phyloP scores from a whole-genome alignment of 2,797 vertebrate genomes.

The Gymnothorax javanicus region DNA sequence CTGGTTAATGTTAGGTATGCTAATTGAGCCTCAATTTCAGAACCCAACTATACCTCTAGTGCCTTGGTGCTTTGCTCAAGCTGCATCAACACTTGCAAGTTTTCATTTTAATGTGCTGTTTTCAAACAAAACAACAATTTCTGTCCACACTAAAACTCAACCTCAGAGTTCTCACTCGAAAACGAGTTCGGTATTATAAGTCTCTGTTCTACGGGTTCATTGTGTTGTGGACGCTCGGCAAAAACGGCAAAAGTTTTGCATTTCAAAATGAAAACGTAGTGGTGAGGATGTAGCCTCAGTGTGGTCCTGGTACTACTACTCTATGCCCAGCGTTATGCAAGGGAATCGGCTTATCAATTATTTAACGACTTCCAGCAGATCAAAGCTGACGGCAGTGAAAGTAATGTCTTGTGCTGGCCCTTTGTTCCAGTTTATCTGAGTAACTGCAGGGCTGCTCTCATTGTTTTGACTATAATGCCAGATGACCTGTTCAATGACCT shows the following conservation, averaged over 20 bases:
- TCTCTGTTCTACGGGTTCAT: too few species aligned
- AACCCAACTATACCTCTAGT: not conserved
- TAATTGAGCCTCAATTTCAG: not conserved
- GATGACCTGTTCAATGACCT: slow-evolving; percentile 11
- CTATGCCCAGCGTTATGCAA: not conserved
- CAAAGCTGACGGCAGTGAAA: not conserved
- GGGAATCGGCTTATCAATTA: not conserved
- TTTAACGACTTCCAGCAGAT: not conserved
- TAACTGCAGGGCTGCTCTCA: not conserved
- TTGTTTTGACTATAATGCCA: not conserved
- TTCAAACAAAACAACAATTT: too few species aligned
- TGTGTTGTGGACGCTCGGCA: too few species aligned
- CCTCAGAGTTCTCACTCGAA: too few species aligned
- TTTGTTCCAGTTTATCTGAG: not conserved
- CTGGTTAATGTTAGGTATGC: not conserved
- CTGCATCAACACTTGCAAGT: too few species aligned
- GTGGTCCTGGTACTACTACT: not conserved
- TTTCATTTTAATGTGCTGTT: too few species aligned
- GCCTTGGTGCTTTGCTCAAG: not conserved
- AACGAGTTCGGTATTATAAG: too few species aligned
- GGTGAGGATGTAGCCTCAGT: too few species aligned
- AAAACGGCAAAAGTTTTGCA: too few species aligned
- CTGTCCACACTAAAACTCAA: too few species aligned
- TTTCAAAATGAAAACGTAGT: too few species aligned
- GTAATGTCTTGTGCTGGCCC: not conserved